Base-by-base conservation (phyloP, 2,888 invertebrate genomes). In the Clivina fossor region DNA sequence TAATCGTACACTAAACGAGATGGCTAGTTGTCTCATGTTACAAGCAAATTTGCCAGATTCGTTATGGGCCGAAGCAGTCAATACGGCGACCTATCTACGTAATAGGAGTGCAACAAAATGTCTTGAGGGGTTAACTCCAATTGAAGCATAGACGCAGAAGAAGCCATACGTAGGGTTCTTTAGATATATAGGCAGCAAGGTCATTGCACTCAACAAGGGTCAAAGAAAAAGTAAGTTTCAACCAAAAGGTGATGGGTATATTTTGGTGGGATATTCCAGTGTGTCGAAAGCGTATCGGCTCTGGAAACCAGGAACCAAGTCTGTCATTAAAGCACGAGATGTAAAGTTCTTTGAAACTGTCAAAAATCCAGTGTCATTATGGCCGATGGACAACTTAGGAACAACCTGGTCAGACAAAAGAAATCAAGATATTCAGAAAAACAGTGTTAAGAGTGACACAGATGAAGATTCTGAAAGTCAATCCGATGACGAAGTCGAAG, bases 51-150 rank as follows among this genome's bases (percentile, higher is more conserved):
- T 66, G 11, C 60, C 59, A 28, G 38, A 60, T 19, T 35, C 22
- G 4, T 57, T 66, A 19, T 71, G 69, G 68, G 65, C 65, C 1
- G 68, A 71, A 56, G 66, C 67, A 43, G 60, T 68, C 41, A 18
- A 67, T 4, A 19, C 35, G 18, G 47, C 33, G 13, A 20, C 22
- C 9, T 47, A 19, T 11, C 13, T 47, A 4, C 46, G 57, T 20
- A 69, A 69, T 35, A 44, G 64, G 32, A 30, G 61, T 24, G 55
- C 62, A 13, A 61, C 59, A 11, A 58, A 18, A 2, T 43, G 56
- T 5, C 44, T 51, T 2, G 11, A 11, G 8, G 51, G 24, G 4
- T 50, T 38, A 16, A 62, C 58, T 2, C 58, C 63, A 13, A 37
- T 37, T 22, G 61, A 63, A 56, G 55, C 28, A 16, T 63, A 60